A percentile compares a stretch with the other conserved stretches of the same genome.
Conservation (phyloP, 2,797 vertebrate species). For the Chrosomus eos region DNA sequence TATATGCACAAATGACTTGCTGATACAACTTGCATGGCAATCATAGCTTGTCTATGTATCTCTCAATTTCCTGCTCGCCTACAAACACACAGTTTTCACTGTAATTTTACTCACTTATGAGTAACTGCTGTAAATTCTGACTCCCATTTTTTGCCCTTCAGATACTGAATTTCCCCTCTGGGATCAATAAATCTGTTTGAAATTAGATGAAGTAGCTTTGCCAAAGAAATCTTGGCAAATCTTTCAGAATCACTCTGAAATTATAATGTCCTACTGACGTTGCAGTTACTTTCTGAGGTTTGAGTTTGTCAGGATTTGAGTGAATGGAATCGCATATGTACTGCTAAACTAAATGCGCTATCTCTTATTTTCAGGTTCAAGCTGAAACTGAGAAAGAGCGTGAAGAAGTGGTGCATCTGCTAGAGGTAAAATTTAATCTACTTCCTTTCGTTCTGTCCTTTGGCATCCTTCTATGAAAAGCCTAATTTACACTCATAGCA, state of each 20-base stretch:
- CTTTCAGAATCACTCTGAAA: slow-evolving; percentile 47
- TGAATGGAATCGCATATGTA: neutral
- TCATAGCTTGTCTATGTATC: neutral
- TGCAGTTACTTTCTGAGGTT: slow-evolving; percentile 48
- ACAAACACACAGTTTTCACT: slow-evolving; percentile 4
- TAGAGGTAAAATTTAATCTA: slow-evolving; percentile 83
- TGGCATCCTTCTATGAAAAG: slow-evolving; percentile 5
- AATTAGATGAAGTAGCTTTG: slow-evolving; percentile 24
- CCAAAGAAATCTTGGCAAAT: slow-evolving; percentile 36
- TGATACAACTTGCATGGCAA: slow-evolving; percentile 5
- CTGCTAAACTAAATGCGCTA: slow-evolving; percentile 43
- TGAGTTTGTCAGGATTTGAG: slow-evolving; percentile 29
- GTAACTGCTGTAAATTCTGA: slow-evolving; percentile 29
- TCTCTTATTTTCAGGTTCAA: slow-evolving; percentile 79
- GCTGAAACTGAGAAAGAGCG: slow-evolving; percentile 89
- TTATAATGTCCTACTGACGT: slow-evolving; percentile 62
- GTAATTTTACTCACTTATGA: slow-evolving; percentile 33
- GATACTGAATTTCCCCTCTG: slow-evolving; percentile 46
- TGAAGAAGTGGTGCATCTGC: slow-evolving; percentile 85
- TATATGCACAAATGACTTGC: slow-evolving; percentile 3
- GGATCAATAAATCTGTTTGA: slow-evolving; percentile 55
- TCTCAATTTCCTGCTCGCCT: slow-evolving; percentile 1
- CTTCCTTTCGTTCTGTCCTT: neutral
- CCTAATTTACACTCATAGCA: slow-evolving; percentile 11
- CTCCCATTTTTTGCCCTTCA: slow-evolving; percentile 35